Evolutionary conservation across 2,797 vertebrate species (phyloP).

Genomic region (Manis pentadactyla): DNA sequence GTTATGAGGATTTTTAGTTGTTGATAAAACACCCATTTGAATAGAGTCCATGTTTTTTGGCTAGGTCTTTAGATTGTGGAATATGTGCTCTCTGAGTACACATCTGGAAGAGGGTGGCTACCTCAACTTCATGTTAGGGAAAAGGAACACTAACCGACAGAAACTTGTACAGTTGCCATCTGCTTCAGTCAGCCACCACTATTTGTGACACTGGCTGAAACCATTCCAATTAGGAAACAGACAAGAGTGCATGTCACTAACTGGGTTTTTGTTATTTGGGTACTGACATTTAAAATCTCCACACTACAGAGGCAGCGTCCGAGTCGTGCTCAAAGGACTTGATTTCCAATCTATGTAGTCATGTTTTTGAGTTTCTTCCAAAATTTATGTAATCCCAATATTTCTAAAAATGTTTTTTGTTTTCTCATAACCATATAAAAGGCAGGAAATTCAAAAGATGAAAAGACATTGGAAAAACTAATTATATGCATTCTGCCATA

Average conservation of each 20-base stretch:
- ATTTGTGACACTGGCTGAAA: neutral
- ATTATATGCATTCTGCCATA: neutral
- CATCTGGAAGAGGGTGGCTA: slow-evolving; percentile 32
- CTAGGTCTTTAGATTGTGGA: neutral
- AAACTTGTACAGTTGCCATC: neutral
- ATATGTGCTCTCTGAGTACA: neutral
- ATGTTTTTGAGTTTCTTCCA: slow-evolving; percentile 33
- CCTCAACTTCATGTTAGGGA: neutral
- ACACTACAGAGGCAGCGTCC: neutral
- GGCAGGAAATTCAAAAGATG: slow-evolving; percentile 20
- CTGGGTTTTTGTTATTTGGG: neutral
- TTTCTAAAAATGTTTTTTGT: slow-evolving; percentile 28
- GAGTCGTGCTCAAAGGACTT: neutral
- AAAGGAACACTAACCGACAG: neutral
- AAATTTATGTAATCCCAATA: neutral
- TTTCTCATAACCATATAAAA: slow-evolving; percentile 6
- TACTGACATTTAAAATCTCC: neutral
- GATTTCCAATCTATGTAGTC: neutral
- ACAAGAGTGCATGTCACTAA: neutral
- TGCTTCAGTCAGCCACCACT: neutral
- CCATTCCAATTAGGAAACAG: neutral
- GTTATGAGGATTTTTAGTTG: neutral
- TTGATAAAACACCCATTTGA: neutral
- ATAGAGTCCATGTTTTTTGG: neutral
- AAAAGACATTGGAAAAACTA: slow-evolving; percentile 10